These are phyloP conservation scores for Xiphydria camelus DNA, from an alignment of 2,888 invertebrate species.

Conservation along the genomic window DNA sequence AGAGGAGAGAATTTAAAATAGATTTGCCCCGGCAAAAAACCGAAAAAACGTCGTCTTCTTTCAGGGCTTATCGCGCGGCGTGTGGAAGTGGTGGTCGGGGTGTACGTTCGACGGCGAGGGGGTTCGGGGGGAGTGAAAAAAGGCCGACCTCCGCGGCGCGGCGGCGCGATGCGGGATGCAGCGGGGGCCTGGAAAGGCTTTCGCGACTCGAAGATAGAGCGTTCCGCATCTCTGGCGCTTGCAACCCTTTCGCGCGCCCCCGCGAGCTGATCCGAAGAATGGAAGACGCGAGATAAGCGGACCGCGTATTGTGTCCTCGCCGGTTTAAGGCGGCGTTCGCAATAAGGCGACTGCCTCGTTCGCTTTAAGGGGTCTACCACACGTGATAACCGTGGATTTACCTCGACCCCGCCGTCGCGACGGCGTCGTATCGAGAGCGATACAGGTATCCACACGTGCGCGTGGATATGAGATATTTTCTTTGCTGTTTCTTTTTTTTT, in stretches of 20 bases:
- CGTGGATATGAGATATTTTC: too few species aligned
- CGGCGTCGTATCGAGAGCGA: too few species aligned
- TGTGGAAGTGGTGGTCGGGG: not conserved
- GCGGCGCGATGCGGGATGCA: not conserved
- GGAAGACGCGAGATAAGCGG: constrained; percentile 29
- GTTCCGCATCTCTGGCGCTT: constrained; percentile 13
- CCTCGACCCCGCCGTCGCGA: too few species aligned
- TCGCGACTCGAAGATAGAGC: constrained; percentile 21
- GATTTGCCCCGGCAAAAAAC: constrained; percentile 36
- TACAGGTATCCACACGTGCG: too few species aligned
- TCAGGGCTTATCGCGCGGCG: constrained; percentile 36
- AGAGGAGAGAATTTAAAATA: constrained; percentile 44
- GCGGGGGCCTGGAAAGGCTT: constrained; percentile 15
- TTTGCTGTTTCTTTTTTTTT: too few species aligned
- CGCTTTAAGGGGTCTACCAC: constrained; percentile 10
- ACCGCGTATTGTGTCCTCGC: constrained; percentile 10
- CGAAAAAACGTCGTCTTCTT: constrained; percentile 25
- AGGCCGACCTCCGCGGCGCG: too few species aligned
- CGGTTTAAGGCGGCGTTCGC: constrained; percentile 15
- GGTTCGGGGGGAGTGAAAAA: too few species aligned
- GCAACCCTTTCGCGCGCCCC: not conserved
- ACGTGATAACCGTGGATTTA: constrained; percentile 21
- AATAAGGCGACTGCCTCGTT: too few species aligned
- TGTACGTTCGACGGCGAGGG: not conserved
- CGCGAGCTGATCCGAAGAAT: constrained; percentile 27